Base-by-base conservation (phyloP, 2,888 invertebrate species). In the Teinopalpus imperialis region DNA sequence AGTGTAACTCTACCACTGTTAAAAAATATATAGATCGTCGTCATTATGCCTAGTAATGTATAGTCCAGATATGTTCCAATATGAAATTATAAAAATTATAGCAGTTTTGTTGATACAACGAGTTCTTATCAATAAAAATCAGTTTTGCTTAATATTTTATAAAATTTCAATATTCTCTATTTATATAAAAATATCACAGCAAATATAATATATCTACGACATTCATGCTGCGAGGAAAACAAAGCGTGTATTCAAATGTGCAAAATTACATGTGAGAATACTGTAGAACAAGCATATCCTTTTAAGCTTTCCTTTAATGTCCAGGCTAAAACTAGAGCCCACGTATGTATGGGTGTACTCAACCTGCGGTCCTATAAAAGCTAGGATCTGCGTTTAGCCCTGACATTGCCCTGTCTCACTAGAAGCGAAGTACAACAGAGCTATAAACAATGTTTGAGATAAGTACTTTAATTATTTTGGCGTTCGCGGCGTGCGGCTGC, bases 261-360 rank as follows among this genome's bases (percentile, higher is more conserved):
- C 39, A 42, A 45, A 39, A 37, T 30, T 42, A 32, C 36, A 42
- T 47, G 32, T 48, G 41, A 42, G 39, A 49, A 46, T 51, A 54
- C 39, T 76, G 59, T 68, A 51, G 62, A 73, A 74, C 72, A 58
- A 52, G 63, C 74, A 59, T 70, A 75, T 80, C 83, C 82, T 82
- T 83, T 79, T 76, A 81, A 70, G 75, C 69, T 70, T 74, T 74
- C 74, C 69, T 74, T 64, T 66, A 55, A 63, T 67, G 66, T 78
- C 78, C 80, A 63, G 70, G 54, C 78, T 80, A 68, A 69, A 81
- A 78, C 76, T 76, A 72, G 80, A 85, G 67, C 82, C 83, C 80
- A 85, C 86, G 76, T 81, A 74, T 59, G 54, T 70, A 67, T 61
- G 66, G 58, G 49, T 61, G 44, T 82, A 79, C 78, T 71, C 67